Base-by-base conservation (phyloP, 2,797 vertebrate species). In the Silurus lanzhouensis region DNA sequence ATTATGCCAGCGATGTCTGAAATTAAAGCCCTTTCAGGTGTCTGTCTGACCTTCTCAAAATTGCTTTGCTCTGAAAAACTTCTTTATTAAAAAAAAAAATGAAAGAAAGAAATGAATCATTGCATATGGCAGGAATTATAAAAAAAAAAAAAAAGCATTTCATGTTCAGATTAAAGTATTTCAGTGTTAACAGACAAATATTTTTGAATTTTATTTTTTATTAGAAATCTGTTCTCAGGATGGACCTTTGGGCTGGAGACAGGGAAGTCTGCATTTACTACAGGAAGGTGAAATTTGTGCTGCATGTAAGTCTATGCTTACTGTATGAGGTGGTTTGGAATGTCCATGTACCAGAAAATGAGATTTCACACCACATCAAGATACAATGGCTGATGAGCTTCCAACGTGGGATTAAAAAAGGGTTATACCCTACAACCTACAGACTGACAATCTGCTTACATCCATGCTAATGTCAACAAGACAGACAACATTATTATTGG, bases 311-410 rank as follows among this genome's bases (percentile, higher is more conserved):
- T 77, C 85, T 60, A 27, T 48, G 86, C 85, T 88, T 90, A 88
- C 83, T 83, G 85, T 83, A 71, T 77, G n/a, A 78, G 83, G 84
- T 84, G 84, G 67, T 77, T 64, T 52, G 76, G 55, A 78, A 83
- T 88, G 86, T 89, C 85, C 86, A 87, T 89, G 86, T 80, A 90
- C 82, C 89, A 90, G 88, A 90, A 90, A 91, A 90, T 91, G 81
- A 83, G 89, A 91, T 90, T 91, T 90, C 87, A 88, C 91, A 88
- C 93, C 92, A 93, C 95, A 96, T 95, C 95, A 96, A 95, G 96
- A 96, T 94, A 95, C 87, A 95, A 93, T 93, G 90, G 90, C 92
- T 93, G 89, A 93, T 93, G 93, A 92, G 93, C 94, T 93, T 95
- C 76, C 66, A 22, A 75, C 83, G 76, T 75, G 25, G 25, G 48